Evolutionary conservation across 1,140 invertebrate species (phyloP), one percentile per base, ranked within the genome.

Genomic region (Musca vetustissima): DNA sequence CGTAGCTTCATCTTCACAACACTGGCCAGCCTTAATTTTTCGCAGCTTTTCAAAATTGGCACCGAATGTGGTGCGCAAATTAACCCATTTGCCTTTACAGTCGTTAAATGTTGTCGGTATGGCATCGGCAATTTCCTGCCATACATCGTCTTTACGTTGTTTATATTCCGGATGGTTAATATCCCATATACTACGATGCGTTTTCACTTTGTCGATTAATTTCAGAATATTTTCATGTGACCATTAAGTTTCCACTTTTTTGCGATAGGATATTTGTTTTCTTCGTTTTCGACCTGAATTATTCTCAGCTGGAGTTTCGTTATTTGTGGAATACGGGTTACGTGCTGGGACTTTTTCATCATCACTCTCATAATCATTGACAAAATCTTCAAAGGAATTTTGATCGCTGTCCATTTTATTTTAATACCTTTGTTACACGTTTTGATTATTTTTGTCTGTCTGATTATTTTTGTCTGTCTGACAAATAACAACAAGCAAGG

Each of bases 191-290:
- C 50, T 21, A 6, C 50, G 50, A 4, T 22, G 8, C 24, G 6
- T 15, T 22, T 22, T 15, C 2, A 53, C 50, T 53, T 53, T 22
- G 1, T 9, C 50, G 6, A 53, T 53, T 14, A 53, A 15, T 53
- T 53, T 53, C 1, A 53, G 7, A 22, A 22, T 53, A 53, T 22
- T 22, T 7, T 53, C 50, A 15, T 53, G 50, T 19, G 50, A 9
- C 50, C 50, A 53, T 9, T 6, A 19, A 22, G 50, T 22, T 53
- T 53, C 50, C 17, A 53, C 50, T 15, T 53, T 53, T 53, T 53
- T 53, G 17, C 50, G 50, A 9, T 53, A 53, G 7, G 50, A 53
- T 53, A 11, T 53, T 22, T 53, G 50, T 53, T 53, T 53, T n/a
- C n/a, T n/a, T n/a, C n/a, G n/a, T n/a, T n/a, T n/a, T n/a, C n/a